Evolutionary conservation across 2,888 invertebrate species (phyloP).

Genomic region (Tromatobia lineatoria): DNA sequence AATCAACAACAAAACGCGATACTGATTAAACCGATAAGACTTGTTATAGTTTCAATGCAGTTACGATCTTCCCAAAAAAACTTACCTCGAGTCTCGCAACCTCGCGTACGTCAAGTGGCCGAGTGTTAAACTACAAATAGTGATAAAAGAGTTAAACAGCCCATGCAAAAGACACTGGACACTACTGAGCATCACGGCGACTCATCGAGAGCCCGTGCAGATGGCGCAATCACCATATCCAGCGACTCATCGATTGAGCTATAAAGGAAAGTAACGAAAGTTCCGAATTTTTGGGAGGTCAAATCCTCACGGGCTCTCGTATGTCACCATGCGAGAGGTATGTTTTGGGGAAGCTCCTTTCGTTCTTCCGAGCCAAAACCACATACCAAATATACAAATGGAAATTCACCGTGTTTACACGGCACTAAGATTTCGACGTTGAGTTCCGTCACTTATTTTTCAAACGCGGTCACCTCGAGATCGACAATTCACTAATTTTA

Average conservation of each 20-base stretch:
- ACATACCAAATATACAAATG: slow-evolving; percentile 74
- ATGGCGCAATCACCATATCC: slow-evolving; percentile 48
- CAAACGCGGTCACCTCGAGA: slow-evolving; percentile 7
- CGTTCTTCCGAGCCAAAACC: slow-evolving; percentile 83
- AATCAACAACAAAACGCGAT: slow-evolving; percentile 15
- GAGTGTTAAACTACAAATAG: slow-evolving; percentile 82
- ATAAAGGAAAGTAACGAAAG: not conserved
- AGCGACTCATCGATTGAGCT: slow-evolving; percentile 19
- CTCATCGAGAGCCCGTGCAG: slow-evolving; percentile 74
- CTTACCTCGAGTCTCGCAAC: slow-evolving; percentile 83
- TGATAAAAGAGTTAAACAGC: slow-evolving; percentile 80
- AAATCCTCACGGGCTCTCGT: slow-evolving; percentile 76
- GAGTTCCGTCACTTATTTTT: not conserved
- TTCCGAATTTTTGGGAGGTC: not conserved
- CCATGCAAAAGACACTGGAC: slow-evolving; percentile 81
- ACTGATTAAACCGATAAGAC: slow-evolving; percentile 42
- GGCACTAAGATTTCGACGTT: not conserved
- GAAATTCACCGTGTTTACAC: slow-evolving; percentile 26
- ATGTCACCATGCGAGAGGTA: slow-evolving; percentile 82
- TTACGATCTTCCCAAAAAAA: slow-evolving; percentile 78
- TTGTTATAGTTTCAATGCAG: slow-evolving; percentile 43
- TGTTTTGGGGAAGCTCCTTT: slow-evolving; percentile 84
- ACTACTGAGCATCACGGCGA: slow-evolving; percentile 78
- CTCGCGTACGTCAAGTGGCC: slow-evolving; percentile 79
- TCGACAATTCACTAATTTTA: slow-evolving; percentile 1